Conservation (phyloP, 2,888 invertebrate species). For the Drosophila melanocephala region DNA sequence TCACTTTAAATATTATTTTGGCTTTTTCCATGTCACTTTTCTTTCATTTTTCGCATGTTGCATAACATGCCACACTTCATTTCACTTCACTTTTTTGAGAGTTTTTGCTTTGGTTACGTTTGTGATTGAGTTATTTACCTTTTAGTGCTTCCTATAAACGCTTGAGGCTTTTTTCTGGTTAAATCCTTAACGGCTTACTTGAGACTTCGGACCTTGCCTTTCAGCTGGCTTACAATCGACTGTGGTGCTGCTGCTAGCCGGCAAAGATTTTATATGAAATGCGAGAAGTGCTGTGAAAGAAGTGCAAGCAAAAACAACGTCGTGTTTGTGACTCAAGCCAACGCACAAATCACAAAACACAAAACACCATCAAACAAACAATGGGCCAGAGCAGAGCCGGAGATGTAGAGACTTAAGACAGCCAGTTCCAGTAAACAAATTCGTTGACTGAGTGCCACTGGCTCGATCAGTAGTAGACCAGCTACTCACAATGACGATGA, state of each 20-base stretch:
- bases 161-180: slow-evolving; percentile 50
- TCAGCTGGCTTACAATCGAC: slow-evolving; percentile 72
- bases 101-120: slow-evolving; percentile 6
- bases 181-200: slow-evolving; percentile 63
- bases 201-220: slow-evolving; percentile 56
- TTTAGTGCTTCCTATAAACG: slow-evolving; percentile 72
- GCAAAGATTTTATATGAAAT: slow-evolving; percentile 83
- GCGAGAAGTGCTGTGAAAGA: slow-evolving; percentile 68
- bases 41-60: slow-evolving; percentile 53
- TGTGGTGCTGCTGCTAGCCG: slow-evolving; percentile 70
- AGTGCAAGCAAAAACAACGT: slow-evolving; percentile 46
- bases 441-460: slow-evolving; percentile 57
- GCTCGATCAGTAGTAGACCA: slow-evolving; percentile 37
- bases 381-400: slow-evolving; percentile 41
- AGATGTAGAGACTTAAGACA: slow-evolving; percentile 12
- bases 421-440: slow-evolving; percentile 42
- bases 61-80: slow-evolving; percentile 69
- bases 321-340: slow-evolving; percentile 45
- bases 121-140: slow-evolving; percentile 67
- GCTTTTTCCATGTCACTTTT: slow-evolving; percentile 39
- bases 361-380: slow-evolving; percentile 44
- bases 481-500: slow-evolving; percentile 34
- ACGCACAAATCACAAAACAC: slow-evolving; percentile 41
- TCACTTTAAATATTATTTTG: slow-evolving; percentile 20
- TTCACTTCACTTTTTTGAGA: slow-evolving; percentile 61